A percentile compares a stretch with the other conserved stretches of the same genome.
Conservation (phyloP, 2,888 invertebrate species). For the Horisme vitalbata region DNA sequence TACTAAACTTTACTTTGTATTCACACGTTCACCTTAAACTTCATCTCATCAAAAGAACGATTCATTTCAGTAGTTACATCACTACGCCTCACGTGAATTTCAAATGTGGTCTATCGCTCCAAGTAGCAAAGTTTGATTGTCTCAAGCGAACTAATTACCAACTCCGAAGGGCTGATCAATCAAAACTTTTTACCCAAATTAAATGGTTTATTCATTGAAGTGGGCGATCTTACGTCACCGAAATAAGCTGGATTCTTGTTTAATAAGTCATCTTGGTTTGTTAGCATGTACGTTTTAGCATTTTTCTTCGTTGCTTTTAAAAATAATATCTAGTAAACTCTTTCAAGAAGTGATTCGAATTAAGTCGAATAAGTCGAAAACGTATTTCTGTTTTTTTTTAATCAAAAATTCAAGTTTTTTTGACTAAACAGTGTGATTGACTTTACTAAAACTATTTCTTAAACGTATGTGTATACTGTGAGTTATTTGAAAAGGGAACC, state of each 20-base stretch:
- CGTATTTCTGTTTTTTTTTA: no score
- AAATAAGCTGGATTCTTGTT: background rate
- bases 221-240: conserved; percentile 18
- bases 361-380: no score
- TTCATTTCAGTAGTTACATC: conserved; percentile 1
- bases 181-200: conserved; percentile 48
- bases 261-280: no score
- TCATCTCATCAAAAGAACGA: background rate
- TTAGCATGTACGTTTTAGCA: no score
- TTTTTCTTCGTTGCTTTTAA: no score
- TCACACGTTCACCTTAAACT: background rate
- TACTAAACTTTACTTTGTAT: background rate
- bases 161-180: conserved; percentile 46
- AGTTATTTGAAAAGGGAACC: no score
- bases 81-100: conserved; percentile 10
- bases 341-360: no score
- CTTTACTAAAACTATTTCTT: no score
- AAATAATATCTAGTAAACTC: no score
- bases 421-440: no score
- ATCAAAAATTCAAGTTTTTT: no score
- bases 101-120: conserved; percentile 20
- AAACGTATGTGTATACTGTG: no score
- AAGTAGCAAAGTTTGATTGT: conserved; percentile 45
- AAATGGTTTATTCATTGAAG: conserved; percentile 44
- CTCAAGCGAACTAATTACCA: conserved; percentile 48